A percentile compares a stretch with the other conserved stretches of the same genome.
phyloP scores from a whole-genome alignment of 53 echinoderm and acorn worm species.

The Temnopleurus reevesii region DNA sequence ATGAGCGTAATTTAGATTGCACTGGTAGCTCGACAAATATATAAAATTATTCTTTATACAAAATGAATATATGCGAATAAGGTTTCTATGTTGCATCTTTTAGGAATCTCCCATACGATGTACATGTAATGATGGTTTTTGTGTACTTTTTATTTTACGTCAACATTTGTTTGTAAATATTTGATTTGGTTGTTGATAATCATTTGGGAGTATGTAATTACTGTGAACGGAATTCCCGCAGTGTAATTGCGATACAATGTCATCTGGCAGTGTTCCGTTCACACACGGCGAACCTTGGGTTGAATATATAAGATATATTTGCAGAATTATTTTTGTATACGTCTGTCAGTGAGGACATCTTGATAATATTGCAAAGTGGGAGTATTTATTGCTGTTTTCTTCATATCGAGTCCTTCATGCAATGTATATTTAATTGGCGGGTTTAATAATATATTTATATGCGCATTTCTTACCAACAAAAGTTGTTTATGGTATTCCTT shows the following conservation, averaged over 20 bases:
- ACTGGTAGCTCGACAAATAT: not conserved
- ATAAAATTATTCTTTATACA: not conserved
- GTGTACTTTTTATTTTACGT: not conserved
- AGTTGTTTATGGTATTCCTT: too few relatives aligned
- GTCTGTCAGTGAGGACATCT: slow-evolving; percentile 21
- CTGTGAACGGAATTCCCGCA: not conserved
- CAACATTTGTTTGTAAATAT: slow-evolving; percentile 39
- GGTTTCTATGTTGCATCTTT: not conserved
- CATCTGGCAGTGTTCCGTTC: not conserved
- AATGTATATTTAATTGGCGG: too few relatives aligned
- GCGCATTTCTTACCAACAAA: too few relatives aligned
- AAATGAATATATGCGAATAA: not conserved
- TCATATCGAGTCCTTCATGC: not conserved
- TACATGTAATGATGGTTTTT: not conserved
- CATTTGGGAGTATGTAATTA: not conserved
- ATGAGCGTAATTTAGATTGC: not conserved
- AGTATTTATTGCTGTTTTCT: slow-evolving; percentile 14
- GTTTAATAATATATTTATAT: too few relatives aligned
- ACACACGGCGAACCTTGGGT: slow-evolving; percentile 26
- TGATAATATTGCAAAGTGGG: not conserved
- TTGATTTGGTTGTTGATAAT: slow-evolving; percentile 40
- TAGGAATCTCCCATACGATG: not conserved
- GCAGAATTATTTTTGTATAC: slow-evolving; percentile 51
- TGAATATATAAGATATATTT: slow-evolving; percentile 41
- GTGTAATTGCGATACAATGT: not conserved